Conservation (phyloP, 2,113 vertebrate genomes). For the Oceanodroma tethys region DNA sequence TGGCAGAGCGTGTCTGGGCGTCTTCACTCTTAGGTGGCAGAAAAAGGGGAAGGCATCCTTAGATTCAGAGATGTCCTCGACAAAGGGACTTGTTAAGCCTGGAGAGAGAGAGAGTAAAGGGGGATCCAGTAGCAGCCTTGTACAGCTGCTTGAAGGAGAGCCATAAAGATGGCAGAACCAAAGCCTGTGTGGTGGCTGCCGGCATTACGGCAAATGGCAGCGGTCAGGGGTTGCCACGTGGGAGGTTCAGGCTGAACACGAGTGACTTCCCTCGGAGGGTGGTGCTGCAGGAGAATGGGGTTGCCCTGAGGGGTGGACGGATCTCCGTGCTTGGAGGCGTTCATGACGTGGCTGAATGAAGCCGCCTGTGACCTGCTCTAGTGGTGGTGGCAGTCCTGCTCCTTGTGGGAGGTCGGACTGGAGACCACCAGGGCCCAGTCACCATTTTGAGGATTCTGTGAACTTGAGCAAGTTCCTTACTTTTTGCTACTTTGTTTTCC, state of each 20-base stretch:
- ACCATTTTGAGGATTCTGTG: neutral
- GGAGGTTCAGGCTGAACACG: neutral
- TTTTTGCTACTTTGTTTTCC: neutral
- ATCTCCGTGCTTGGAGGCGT: neutral
- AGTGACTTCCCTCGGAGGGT: neutral
- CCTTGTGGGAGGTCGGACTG: neutral
- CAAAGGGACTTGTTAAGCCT: neutral
- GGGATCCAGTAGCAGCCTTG: neutral
- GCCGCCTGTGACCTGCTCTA: accelerated
- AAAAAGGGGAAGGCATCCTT: neutral
- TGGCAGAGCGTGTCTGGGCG: neutral
- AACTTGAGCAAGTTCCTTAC: neutral
- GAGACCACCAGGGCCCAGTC: neutral
- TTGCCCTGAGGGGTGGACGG: neutral
- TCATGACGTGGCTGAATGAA: accelerated
- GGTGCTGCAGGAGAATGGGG: neutral
- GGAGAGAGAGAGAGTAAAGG: neutral
- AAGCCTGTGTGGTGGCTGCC: neutral
- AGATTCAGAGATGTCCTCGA: neutral
- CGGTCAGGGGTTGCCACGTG: neutral
- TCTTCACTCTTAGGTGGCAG: neutral
- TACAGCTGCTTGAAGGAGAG: neutral
- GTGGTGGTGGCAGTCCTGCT: neutral
- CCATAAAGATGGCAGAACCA: neutral
- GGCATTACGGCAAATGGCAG: accelerated